A percentile compares a stretch with the other conserved stretches of the same genome.
These are phyloP conservation scores for Conomelus anceps DNA, from an alignment of 2,888 invertebrate genomes.

Conservation along the genomic window DNA sequence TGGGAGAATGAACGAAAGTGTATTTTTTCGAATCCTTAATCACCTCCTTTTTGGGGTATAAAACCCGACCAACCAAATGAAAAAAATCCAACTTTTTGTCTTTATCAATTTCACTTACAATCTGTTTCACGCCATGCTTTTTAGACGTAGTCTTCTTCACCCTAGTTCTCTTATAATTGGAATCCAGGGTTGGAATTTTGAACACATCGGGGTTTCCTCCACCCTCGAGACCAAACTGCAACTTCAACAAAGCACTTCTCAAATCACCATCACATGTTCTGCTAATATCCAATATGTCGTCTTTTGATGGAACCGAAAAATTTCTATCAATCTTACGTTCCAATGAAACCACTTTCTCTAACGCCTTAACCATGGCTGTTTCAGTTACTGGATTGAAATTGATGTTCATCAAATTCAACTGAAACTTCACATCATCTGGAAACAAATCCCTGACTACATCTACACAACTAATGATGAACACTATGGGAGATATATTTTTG, in stretches of 20 bases:
- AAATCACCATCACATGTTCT: conserved; percentile 25
- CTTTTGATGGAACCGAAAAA: not conserved
- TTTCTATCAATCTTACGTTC: not conserved
- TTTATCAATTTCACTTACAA: not conserved
- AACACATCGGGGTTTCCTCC: not conserved
- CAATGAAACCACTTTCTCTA: not conserved
- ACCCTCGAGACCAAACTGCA: conserved; percentile 20
- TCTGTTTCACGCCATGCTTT: not conserved
- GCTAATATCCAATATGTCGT: conserved; percentile 22
- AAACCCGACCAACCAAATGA: not conserved
- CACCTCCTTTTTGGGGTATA: not conserved
- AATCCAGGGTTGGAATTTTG: not conserved
- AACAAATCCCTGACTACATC: not conserved
- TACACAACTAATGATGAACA: not conserved
- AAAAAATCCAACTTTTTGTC: conserved; percentile 6
- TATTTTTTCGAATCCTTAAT: not conserved
- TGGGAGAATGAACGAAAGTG: not conserved
- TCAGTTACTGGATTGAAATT: conserved; percentile 4
- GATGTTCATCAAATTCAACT: not conserved
- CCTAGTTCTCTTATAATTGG: not conserved
- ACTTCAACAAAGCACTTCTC: conserved; percentile 26
- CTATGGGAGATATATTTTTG: not conserved
- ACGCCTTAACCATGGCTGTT: not conserved
- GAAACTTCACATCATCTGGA: not conserved
- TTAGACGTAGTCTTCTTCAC: not conserved